phyloP scores from a whole-genome alignment of 2,113 vertebrate genomes.

The Corythoichthys intestinalis region DNA sequence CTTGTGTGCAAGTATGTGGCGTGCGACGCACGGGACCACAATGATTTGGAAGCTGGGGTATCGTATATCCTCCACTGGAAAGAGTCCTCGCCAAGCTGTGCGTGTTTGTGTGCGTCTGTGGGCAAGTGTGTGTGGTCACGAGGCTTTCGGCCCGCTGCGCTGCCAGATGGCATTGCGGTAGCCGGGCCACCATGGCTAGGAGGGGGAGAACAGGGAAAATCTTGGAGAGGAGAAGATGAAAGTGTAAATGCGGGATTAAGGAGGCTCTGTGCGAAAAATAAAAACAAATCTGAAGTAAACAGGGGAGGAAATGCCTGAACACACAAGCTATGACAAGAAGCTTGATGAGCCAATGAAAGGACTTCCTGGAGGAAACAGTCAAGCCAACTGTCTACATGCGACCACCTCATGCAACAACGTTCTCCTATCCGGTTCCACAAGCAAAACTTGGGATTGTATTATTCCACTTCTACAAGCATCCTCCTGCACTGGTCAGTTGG shows the following conservation, averaged over 20 bases:
- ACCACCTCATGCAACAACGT: constrained; percentile 4
- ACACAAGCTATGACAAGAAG: constrained; percentile 24
- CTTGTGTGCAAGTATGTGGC: constrained; percentile 23
- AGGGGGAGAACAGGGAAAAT: constrained; percentile 44
- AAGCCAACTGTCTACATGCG: constrained; percentile 1
- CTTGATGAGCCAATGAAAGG: constrained; percentile 37
- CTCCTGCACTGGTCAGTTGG: constrained; percentile 55
- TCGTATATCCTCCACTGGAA: constrained; percentile 64
- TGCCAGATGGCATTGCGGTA: constrained; percentile 72
- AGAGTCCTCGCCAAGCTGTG: constrained; percentile 57
- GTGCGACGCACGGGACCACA: constrained; percentile 41
- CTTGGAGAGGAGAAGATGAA: constrained; percentile 39
- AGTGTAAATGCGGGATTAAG: constrained; percentile 35
- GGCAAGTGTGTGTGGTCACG: constrained; percentile 49
- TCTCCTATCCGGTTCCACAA: constrained; percentile 6
- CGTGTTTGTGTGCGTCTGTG: constrained; percentile 36
- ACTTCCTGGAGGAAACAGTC: constrained; percentile 6
- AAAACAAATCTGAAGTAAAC: constrained; percentile 19
- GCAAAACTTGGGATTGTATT: constrained; percentile 21
- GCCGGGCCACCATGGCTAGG: constrained; percentile 61
- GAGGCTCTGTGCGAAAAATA: constrained; percentile 36
- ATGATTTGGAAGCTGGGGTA: constrained; percentile 57
- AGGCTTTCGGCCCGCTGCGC: constrained; percentile 67
- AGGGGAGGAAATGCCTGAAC: constrained; percentile 17
- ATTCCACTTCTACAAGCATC: constrained; percentile 33